Evolutionary conservation across 2,797 vertebrate species (phyloP), one percentile per base, ranked within the genome.

Genomic region (Orestias chungarensis): DNA sequence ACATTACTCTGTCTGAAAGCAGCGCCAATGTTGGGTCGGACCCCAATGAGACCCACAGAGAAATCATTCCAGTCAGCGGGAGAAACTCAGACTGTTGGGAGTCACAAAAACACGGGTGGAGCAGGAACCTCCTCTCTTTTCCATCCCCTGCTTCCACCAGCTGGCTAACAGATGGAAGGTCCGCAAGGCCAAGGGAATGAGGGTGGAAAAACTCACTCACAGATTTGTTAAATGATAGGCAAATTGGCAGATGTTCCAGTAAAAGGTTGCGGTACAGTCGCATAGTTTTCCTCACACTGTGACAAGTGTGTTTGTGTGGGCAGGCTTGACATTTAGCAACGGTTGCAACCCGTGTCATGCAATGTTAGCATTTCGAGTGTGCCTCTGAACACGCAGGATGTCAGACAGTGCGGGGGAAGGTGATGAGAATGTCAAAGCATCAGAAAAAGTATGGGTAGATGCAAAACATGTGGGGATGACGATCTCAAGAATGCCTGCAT

Each of bases 151-250:
- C 65, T 62, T 82, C 75, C 85, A 88, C 89, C 93, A 94, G 90
- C 92, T 94, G 93, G 87, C 83, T 78, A 84, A 86, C 93, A 93
- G 93, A 94, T 93, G 93, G 91, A 84, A 82, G 69, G 82, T 90
- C 89, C 88, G 89, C 86, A 85, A 87, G 89, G 90, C 91, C 86
- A 86, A 90, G 73, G 75, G 75, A 89, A 82, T 71, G 70, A 83
- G 74, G 81, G 74, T 35, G 66, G 61, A 64, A 54, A 67, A 33
- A 59, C 27, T 61, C 66, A 54, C 46, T 82, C 79, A 86, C 66
- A 64, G 82, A 80, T 76, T 74, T 79, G 84, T 70, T 80, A 72
- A 86, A 88, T 82, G 87, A 92, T 88, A 88, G 90, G 81, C 76
- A 88, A 86, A 87, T 82, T 70, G 86, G 71, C 14, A 62, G 73